Percentiles rank a stretch among this genome's conserved stretches.
Evolutionary conservation across 2,888 invertebrate genomes (phyloP).

Genomic region (Drosophila crucigera): DNA sequence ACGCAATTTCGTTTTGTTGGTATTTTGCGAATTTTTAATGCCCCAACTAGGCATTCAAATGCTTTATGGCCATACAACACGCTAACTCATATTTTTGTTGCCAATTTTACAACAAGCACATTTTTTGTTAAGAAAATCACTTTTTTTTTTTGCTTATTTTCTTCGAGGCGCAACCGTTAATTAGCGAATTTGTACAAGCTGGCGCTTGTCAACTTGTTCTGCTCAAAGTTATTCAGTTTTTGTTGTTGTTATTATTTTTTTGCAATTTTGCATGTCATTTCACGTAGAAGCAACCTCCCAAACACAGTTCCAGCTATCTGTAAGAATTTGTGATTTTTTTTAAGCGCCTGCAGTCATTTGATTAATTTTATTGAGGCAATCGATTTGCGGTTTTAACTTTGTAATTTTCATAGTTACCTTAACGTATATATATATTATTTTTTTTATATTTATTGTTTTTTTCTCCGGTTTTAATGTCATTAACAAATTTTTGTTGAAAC

Average conservation of each 20-base stretch:
- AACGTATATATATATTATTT: not conserved
- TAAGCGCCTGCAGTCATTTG: slow-evolving; percentile 59
- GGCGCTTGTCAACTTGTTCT: slow-evolving; percentile 75
- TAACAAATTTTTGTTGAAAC: slow-evolving; percentile 64
- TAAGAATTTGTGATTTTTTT: slow-evolving; percentile 25
- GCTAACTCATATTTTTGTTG: slow-evolving; percentile 65
- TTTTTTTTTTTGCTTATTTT: slow-evolving; percentile 6
- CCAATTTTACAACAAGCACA: slow-evolving; percentile 58
- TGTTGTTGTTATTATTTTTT: slow-evolving; percentile 2
- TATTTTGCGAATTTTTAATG: slow-evolving; percentile 34
- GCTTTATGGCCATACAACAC: slow-evolving; percentile 64
- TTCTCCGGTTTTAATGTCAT: slow-evolving; percentile 69
- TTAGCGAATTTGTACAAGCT: slow-evolving; percentile 73
- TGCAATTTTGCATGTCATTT: slow-evolving; percentile 41
- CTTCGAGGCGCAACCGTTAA: slow-evolving; percentile 70
- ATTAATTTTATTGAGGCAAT: slow-evolving; percentile 67
- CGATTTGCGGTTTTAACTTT: slow-evolving; percentile 53
- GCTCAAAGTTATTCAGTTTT: slow-evolving; percentile 35
- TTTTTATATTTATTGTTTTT: slow-evolving; percentile 5
- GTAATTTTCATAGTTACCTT: slow-evolving; percentile 41
- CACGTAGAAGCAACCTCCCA: not conserved
- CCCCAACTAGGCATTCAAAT: slow-evolving; percentile 55
- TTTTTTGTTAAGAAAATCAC: slow-evolving; percentile 13
- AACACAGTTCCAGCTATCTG: slow-evolving; percentile 8
- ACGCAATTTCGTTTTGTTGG: slow-evolving; percentile 44